Conservation (phyloP, 2,113 vertebrate species). For the Theristicus caerulescens region DNA sequence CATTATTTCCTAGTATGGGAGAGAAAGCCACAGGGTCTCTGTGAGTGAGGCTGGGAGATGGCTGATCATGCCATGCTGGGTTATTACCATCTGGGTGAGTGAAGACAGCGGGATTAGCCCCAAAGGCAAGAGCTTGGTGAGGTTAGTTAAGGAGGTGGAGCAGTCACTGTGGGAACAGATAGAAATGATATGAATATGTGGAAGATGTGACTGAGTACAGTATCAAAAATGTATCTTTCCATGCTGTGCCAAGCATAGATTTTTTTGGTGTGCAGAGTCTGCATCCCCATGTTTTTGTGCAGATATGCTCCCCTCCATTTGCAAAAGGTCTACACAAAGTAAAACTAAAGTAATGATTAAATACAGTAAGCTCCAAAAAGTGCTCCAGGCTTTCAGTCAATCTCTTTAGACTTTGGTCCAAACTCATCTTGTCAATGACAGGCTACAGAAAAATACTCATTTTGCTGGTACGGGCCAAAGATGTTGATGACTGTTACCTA, state of each 20-base stretch:
- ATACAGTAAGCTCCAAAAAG: not conserved
- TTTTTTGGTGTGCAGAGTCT: not conserved
- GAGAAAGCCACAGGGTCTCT: not conserved
- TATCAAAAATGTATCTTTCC: not conserved
- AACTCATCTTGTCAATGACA: not conserved
- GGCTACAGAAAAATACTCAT: not conserved
- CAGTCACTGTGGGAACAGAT: not conserved
- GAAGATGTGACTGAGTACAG: not conserved
- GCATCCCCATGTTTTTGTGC: not conserved
- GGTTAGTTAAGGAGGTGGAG: not conserved
- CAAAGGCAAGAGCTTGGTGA: not conserved
- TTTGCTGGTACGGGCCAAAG: not conserved
- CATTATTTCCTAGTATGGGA: accelerated
- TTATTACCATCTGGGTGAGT: not conserved
- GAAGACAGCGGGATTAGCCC: not conserved
- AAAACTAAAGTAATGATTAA: not conserved
- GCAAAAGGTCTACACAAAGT: not conserved
- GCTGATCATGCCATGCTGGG: not conserved
- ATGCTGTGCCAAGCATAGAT: not conserved
- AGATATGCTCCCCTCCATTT: not conserved
- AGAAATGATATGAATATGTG: not conserved
- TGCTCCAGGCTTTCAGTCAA: not conserved
- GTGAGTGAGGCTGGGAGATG: not conserved
- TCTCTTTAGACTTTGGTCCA: not conserved
- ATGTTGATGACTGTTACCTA: not conserved